phyloP scores from a whole-genome alignment of 2,888 invertebrate species.

The Achlya flavicornis region DNA sequence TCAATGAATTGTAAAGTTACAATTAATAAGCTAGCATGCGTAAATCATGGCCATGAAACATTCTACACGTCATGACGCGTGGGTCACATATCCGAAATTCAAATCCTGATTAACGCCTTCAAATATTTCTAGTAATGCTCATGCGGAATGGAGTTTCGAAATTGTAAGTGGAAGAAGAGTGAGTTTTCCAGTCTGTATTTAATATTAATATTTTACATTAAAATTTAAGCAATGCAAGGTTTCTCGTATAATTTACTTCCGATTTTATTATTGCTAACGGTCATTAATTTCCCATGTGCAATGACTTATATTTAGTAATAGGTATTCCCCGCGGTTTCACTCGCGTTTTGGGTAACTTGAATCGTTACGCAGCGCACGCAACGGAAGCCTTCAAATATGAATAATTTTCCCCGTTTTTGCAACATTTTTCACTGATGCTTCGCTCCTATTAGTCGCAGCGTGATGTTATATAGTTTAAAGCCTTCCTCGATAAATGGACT shows the following conservation, averaged over 20 bases:
- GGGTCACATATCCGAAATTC: neutral
- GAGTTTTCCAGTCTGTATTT: neutral
- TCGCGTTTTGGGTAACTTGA: too few relatives aligned
- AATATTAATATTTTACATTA: neutral
- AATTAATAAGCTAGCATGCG: neutral
- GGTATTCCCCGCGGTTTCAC: too few relatives aligned
- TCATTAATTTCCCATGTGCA: neutral
- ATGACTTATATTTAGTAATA: neutral
- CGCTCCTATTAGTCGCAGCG: too few relatives aligned
- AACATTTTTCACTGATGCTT: too few relatives aligned
- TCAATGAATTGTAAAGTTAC: too few relatives aligned
- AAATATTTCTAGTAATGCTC: neutral
- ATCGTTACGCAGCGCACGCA: too few relatives aligned
- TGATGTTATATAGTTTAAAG: too few relatives aligned
- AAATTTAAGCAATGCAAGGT: neutral
- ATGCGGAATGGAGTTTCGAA: neutral
- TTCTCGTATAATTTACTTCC: neutral
- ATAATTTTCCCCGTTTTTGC: too few relatives aligned
- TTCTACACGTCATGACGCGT: neutral
- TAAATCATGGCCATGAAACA: neutral
- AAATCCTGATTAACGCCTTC: neutral
- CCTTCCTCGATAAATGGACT: too few relatives aligned
- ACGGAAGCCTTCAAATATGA: too few relatives aligned
- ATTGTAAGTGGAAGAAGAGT: neutral
- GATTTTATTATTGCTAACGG: neutral